Evolutionary conservation across 1,140 invertebrate species (phyloP), one percentile per base, ranked within the genome.

Genomic region (Hetaerina americana): DNA sequence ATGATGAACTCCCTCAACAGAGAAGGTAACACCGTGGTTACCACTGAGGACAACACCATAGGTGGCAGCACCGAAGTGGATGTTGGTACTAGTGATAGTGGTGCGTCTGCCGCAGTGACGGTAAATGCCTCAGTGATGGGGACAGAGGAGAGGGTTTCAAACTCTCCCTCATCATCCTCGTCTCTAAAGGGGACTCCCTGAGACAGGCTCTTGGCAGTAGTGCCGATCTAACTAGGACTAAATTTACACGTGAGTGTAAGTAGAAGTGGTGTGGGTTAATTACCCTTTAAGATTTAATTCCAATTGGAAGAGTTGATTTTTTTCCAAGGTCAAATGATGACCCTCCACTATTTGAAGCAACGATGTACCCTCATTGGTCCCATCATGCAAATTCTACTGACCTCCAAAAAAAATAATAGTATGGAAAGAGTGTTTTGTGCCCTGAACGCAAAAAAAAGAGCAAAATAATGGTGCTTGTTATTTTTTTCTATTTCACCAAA

Each of bases 1-100:
- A 75, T 83, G 75, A 74, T 83, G 72, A 83, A 83, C 73, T 83
- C 82, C 26, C 74, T 84, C 66, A 82, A 81, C 74, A 78, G 77
- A 69, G 80, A 80, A 69, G 5, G 79, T 1, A 57, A 10, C 40
- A 57, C 15, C 10, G 10, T 57, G 40, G 22, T 57, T 12, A n/a
- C 40, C 40, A 57, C 40, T n/a, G 40, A 57, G 40, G 40, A 57
- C 15, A 57, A 57, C 40, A 1, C 22, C 2, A n/a, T 18, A 18
- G 40, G 40, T n/a, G 22, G 15, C 40, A n/a, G 22, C 15, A 57
- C 10, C 15, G 22, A 57, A 3, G 40, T 57, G 15, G 22, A 18
- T 10, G 40, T 57, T 10, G 22, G 40, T 57, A n/a, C 15, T 57
- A 57, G 40, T 57, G 40, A 12, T 57, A 57, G 40, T 57, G 40